Percentiles rank a stretch among this genome's conserved stretches.
These are phyloP conservation scores for Illadopsis cleaveri DNA, from an alignment of 2,113 vertebrate genomes.

Conservation along the genomic window DNA sequence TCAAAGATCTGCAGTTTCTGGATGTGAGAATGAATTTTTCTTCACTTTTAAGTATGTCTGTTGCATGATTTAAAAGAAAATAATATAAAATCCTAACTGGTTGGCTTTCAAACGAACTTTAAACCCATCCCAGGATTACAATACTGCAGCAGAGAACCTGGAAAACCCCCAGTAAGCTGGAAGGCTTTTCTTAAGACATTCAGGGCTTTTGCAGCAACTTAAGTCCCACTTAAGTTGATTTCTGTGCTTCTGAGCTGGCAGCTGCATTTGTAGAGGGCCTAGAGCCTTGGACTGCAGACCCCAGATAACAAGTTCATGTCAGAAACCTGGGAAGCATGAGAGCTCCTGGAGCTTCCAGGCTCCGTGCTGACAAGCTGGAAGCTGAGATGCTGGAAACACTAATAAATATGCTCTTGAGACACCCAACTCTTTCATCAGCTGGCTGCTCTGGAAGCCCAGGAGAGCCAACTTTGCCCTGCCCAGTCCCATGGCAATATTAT, in stretches of 20 bases:
- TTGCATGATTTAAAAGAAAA: neutral
- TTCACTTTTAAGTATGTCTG: neutral
- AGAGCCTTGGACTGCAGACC: neutral
- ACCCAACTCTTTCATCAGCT: neutral
- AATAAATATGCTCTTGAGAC: neutral
- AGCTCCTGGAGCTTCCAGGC: neutral
- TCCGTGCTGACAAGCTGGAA: conserved; percentile 14
- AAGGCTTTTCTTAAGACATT: neutral
- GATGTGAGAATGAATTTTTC: neutral
- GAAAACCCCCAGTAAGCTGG: neutral
- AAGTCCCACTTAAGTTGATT: neutral
- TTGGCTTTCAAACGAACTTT: neutral
- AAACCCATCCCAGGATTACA: neutral
- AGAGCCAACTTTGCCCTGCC: neutral
- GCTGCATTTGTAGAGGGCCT: neutral
- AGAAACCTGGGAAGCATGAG: neutral
- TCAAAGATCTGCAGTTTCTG: conserved; percentile 15
- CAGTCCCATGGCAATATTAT: neutral
- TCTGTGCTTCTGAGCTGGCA: neutral
- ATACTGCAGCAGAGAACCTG: neutral
- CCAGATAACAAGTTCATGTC: neutral
- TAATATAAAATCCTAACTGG: neutral
- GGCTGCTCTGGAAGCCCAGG: neutral
- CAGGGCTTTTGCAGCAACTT: neutral
- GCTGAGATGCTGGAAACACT: conserved; percentile 8